Base-by-base conservation (phyloP, 2,888 invertebrate species). In the Ornithoptera alexandrae region DNA sequence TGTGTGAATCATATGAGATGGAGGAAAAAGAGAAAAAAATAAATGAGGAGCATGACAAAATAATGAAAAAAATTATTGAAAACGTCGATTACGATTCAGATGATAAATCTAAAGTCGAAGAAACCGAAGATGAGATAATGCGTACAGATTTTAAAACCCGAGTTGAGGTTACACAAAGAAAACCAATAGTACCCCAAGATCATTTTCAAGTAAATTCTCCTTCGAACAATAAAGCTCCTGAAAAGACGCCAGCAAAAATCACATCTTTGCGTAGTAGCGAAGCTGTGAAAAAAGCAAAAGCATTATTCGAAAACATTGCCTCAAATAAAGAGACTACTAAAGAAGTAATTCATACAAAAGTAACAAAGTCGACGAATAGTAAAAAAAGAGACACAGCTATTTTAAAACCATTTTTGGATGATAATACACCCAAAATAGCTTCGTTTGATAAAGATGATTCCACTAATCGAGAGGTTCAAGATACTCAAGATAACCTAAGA, bases 281-380 rank as follows among this genome's bases (percentile, higher is more conserved):
- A 75, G 94, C 94, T n/a, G 94, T 96, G 0, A 94, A 94, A 65
- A 94, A 94, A 84, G 96, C 96, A 0, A 96, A 95, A 83, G 94
- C 94, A 58, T 81, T 96, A 56, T 96, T 96, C 84, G 96, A 96
- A 87, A 95, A 94, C 72, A 94, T 94, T 73, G 93, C 94, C 46
- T 88, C 91, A 20, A 85, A 87, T 24, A 83, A 86, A 50, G 79
- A 84, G 73, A 84, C 87, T 75, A 77, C 79, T 15, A 84, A 86
- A 74, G 85, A 86, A 58, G 75, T 76, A 8, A 76, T 73, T 42
- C 74, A 79, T 5, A 66, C 73, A 22, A 88, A 86, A 71, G 77
- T 81, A n/a, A 84, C 89, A 0, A 93, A 93, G 74, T 77, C 93
- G 36, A 90, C 90, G 12, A 89, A 88, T 74, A 80, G 84, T 30